Base-by-base conservation (phyloP, 2,797 vertebrate genomes). In the Dicrostonyx torquatus region DNA sequence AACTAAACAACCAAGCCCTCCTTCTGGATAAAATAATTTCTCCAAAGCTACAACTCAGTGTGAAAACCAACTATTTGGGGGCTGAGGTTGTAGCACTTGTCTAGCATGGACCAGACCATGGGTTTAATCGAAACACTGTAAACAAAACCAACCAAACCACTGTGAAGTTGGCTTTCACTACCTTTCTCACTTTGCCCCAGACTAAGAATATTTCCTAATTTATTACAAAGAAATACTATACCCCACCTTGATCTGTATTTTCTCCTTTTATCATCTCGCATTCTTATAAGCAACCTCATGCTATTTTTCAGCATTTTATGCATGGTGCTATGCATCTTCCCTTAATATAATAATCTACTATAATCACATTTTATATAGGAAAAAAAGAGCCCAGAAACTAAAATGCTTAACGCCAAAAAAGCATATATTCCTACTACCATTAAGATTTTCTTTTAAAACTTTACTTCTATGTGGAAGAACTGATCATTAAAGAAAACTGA, bases 321-420 rank as follows among this genome's bases (percentile, higher is more conserved):
- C 29, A 37, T 60, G 12, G 15, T 85, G 45, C n/a, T 75, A 9
- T 40, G 87, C 1, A 68, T 66, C 89, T 22, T 93, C 34, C 96
- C 34, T 89, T 93, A 89, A 92, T 70, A 58, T 37, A 88, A n/a
- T 85, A 89, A 95, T 12, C n/a, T 66, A 58, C 11, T 15, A 90
- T 20, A 82, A 50, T 93, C 24, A 18, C n/a, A 85, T 64, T 72
- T 66, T 72, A 94, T 13, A 82, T 5, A 87, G 26, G 20, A 55
- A 78, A 95, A 95, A 94, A 60, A n/a, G 40, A 24, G 87, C 53
- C 58, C 31, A 86, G 73, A 88, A 93, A 88, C 37, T 89, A 60
- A 90, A 95, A 94, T 83, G 5, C 11, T 77, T 93, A 91, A 95
- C 77, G 82, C 43, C 60, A 85, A 94, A 89, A 80, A 94, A 7